Percentiles rank a stretch among this genome's conserved stretches.
Conservation (phyloP, 2,888 invertebrate species). For the Cheilosia urbana region DNA sequence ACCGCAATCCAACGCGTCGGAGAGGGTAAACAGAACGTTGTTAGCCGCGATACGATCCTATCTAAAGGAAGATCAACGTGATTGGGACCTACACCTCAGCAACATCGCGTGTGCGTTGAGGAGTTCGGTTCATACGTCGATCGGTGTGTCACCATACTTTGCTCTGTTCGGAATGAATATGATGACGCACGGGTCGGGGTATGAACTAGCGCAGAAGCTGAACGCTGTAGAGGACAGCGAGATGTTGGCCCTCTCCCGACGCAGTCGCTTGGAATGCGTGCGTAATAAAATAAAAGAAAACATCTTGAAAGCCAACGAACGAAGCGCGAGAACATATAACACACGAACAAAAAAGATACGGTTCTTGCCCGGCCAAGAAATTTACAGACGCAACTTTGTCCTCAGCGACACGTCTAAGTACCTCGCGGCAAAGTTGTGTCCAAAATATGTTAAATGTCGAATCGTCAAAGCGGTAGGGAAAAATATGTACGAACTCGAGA, state of each 20-base stretch:
- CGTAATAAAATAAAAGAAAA: background rate
- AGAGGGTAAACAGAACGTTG: constrained; percentile 78
- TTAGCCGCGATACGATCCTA: constrained; percentile 77
- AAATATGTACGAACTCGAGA: background rate
- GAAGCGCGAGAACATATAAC: background rate
- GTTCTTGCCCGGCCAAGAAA: background rate
- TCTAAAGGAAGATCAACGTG: constrained; percentile 57
- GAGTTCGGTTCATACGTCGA: background rate
- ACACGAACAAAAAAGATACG: background rate
- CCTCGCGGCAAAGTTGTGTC: background rate
- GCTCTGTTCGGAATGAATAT: too few relatives aligned
- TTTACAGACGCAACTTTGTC: background rate
- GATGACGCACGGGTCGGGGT: too few relatives aligned
- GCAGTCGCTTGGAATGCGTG: background rate
- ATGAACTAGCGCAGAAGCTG: too few relatives aligned
- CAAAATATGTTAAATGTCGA: background rate
- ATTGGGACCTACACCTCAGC: constrained; percentile 61
- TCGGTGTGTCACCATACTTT: background rate
- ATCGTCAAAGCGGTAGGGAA: background rate
- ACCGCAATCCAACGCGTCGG: constrained; percentile 78
- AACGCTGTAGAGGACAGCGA: background rate
- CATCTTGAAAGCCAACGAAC: background rate
- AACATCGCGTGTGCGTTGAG: background rate
- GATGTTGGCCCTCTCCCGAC: background rate
- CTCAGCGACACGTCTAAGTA: background rate